Conservation (phyloP, 2,797 vertebrate genomes). For the Pelobates cultripes region DNA sequence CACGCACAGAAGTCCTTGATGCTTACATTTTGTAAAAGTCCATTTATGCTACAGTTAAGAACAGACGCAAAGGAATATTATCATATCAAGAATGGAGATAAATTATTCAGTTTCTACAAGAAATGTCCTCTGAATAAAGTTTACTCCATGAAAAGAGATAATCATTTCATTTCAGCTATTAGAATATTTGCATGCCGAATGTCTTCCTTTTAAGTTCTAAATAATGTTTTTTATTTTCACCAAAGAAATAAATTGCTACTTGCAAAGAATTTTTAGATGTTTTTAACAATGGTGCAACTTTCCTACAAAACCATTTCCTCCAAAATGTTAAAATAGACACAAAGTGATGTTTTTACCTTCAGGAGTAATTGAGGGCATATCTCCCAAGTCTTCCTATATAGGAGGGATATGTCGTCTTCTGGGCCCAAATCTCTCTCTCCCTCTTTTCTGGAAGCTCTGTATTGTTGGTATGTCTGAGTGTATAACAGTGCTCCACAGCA, state of each 20-base stretch:
- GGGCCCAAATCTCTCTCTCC: too few relatives aligned
- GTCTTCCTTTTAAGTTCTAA: slow-evolving; percentile 31
- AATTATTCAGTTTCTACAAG: slow-evolving; percentile 30
- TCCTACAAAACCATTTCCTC: too few relatives aligned
- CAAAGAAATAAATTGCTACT: neutral
- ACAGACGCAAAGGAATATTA: slow-evolving; percentile 15
- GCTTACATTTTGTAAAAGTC: slow-evolving; percentile 24
- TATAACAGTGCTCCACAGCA: too few relatives aligned
- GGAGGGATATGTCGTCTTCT: too few relatives aligned
- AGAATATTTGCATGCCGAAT: slow-evolving; percentile 24
- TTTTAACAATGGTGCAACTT: too few relatives aligned
- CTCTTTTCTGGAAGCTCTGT: too few relatives aligned
- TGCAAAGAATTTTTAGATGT: neutral
- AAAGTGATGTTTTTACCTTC: too few relatives aligned
- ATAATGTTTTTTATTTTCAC: neutral
- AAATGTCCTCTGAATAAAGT: neutral
- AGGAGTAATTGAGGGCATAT: too few relatives aligned
- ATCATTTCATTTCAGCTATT: slow-evolving; percentile 26
- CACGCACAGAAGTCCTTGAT: slow-evolving; percentile 34
- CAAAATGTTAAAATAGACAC: too few relatives aligned
- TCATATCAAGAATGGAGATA: slow-evolving; percentile 39
- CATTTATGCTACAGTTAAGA: slow-evolving; percentile 34
- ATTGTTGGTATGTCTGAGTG: too few relatives aligned
- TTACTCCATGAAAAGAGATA: slow-evolving; percentile 1
- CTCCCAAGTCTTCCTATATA: too few relatives aligned